Base-by-base conservation (phyloP, 2,888 invertebrate species). In the Hypercompe scribonia region DNA sequence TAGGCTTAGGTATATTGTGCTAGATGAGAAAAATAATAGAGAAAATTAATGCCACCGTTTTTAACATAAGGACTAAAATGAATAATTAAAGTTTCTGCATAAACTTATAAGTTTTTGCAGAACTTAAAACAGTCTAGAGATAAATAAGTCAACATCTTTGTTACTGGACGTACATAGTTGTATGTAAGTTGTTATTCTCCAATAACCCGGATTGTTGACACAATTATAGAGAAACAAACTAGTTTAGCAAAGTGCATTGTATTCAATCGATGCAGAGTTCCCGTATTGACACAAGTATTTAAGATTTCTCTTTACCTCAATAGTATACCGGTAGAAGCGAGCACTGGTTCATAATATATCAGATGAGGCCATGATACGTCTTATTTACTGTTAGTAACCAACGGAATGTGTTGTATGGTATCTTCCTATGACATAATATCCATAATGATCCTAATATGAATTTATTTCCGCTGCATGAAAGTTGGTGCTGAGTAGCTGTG, bases 351-450 rank as follows among this genome's bases (percentile, higher is more conserved):
- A 90, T 92, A 90, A 90, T 90, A 90, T 88, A 88, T 89, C 85
- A 86, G 88, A 78, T 81, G 83, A 83, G 85, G 87, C 88, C 90
- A 91, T 86, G 83, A 88, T 88, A 87, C 86, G 86, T 82, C 88
- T 87, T 90, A 50, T 18, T 31, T 31, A 91, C 91, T 89, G 91
- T 91, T 91, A 90, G 78, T 94, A 94, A 90, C 78, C 94, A 94
- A 94, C 94, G 94, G 94, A 85, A 90, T 86, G 81, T 73, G 87
- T 89, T 90, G 91, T 61, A 61, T 31, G 7, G 91, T 92, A 92
- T 91, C 85, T 88, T 80, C 81, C 88, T 88, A 90, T 91, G 92
- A 90, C 90, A 93, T 88, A 78, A 84, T 79, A 75, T 69, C 66
- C 75, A 72, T 71, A 73, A 66, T 42, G 68, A 63, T 76, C 71